Conservation (phyloP, 2,888 invertebrate genomes). For the Ceriagrion tenellum region DNA sequence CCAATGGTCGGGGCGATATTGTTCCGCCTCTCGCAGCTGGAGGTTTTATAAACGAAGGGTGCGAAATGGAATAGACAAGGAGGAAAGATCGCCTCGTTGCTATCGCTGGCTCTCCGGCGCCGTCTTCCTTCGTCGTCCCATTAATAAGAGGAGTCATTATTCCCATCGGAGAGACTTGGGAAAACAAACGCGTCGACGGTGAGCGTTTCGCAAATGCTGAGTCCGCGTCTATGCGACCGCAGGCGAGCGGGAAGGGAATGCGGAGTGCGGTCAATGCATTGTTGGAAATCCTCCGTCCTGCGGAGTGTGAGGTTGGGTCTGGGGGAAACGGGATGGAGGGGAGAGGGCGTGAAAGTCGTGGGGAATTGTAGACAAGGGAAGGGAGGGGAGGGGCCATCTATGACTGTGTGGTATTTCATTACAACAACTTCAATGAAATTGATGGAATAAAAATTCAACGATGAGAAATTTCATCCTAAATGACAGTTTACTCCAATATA, state of each 20-base stretch:
- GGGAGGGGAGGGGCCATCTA: not conserved
- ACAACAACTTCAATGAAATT: too few species aligned
- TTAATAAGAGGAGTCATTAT: conserved; percentile 26
- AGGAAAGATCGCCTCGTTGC: not conserved
- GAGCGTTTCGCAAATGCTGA: conserved; percentile 36
- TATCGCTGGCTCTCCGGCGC: not conserved
- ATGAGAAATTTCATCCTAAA: too few species aligned
- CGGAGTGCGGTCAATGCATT: not conserved
- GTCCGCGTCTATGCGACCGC: not conserved
- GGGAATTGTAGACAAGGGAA: not conserved
- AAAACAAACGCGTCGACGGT: conserved; percentile 21
- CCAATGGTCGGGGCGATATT: not conserved
- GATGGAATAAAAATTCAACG: too few species aligned
- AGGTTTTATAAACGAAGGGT: not conserved
- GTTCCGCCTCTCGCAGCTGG: not conserved
- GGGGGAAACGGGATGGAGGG: not conserved
- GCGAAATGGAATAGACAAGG: not conserved
- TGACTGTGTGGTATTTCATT: too few species aligned
- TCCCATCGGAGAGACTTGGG: not conserved
- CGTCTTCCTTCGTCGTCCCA: not conserved
- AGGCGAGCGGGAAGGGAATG: not conserved
- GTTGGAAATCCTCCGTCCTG: not conserved
- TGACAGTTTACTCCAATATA: too few species aligned
- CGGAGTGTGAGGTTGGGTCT: not conserved
- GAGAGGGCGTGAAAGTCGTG: not conserved